These are phyloP conservation scores for Beaufortia kweichowensis DNA, from an alignment of 2,113 vertebrate species.

Conservation along the genomic window DNA sequence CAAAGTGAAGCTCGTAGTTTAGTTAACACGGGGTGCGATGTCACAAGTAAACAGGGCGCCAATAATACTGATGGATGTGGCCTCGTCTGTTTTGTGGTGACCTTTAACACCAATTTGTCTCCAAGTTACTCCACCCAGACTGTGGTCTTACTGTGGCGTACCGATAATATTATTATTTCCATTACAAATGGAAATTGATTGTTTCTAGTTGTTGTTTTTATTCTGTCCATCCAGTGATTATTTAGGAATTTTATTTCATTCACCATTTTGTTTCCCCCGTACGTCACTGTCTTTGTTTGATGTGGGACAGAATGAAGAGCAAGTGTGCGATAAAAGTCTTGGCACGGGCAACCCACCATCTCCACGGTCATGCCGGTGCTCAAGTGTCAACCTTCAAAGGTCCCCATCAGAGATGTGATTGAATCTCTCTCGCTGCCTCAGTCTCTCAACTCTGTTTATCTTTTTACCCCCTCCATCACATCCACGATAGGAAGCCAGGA, in stretches of 20 bases:
- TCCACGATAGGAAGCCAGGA: slow-evolving; percentile 6
- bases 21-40: not conserved
- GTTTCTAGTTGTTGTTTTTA: no score
- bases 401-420: slow-evolving; percentile 34
- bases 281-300: slow-evolving; percentile 15
- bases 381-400: slow-evolving; percentile 33
- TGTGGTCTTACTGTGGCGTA: not conserved
- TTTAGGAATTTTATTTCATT: no score
- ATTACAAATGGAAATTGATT: no score
- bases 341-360: slow-evolving; percentile 13
- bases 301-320: slow-evolving; percentile 24
- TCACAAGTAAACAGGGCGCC: slow-evolving; percentile 17
- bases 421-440: slow-evolving; percentile 22
- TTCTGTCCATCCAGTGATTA: no score
- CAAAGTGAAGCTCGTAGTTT: slow-evolving; percentile 24
- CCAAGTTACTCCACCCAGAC: not conserved
- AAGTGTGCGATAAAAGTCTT: slow-evolving; percentile 36
- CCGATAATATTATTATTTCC: not conserved
- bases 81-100: slow-evolving; percentile 14
- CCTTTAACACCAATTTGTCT: slow-evolving; percentile 28
- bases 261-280: no score
- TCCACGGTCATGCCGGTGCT: slow-evolving; percentile 26
- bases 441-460: slow-evolving; percentile 33
- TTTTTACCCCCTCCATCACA: slow-evolving; percentile 12
- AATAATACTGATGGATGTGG: slow-evolving; percentile 39